Base-by-base conservation (phyloP, 2,797 vertebrate genomes). In the Poeciliopsis gracilis region DNA sequence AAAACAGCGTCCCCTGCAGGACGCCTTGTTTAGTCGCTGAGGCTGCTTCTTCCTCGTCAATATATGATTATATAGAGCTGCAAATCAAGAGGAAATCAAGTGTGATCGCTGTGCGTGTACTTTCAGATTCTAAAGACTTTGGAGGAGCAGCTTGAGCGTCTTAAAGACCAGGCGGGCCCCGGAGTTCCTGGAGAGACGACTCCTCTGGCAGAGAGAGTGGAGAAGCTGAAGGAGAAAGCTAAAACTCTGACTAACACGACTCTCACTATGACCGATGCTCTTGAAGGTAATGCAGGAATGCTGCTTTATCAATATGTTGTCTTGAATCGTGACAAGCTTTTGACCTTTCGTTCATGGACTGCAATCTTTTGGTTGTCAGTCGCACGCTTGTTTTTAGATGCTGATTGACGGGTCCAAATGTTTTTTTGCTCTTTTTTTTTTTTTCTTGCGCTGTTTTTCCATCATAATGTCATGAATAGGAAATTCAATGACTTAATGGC, bases 201-300 rank as follows among this genome's bases (percentile, higher is more conserved):
- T 0, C 18, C 75, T 0, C 13, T 82, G 0, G 88, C 63, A 0
- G 90, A 91, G 2, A 90, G 84, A 3, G 77, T 96, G 30, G 75
- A 49, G 0, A 89, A 86, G 43, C 93, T 98, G 28, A 86, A 95
- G 86, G 61, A 20, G 5, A 93, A 97, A 11, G 96, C 96, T 0
- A 93, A 86, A 51, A 72, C 72, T 15, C 94, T 99, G 20, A 89
- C 95, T 30, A 93, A 95, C 86, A 96, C 96, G 70, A 97, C 96
- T 0, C 20, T 91, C 49, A 77, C 73, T 83, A 97, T 96, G 92
- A 83, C 96, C 91, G 88, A 90, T 38, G 92, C 87, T 87, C 95
- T 99, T 80, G 87, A 90, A 92, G 96, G 97, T 98, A 95, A 88
- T 1, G 8, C 4, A 73, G 67, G 2, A 45, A 8, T 16, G 20